A percentile compares a stretch with the other conserved stretches of the same genome.
These are phyloP conservation scores for Drosophila seguyi DNA, from an alignment of 1,140 invertebrate species.

Conservation along the genomic window DNA sequence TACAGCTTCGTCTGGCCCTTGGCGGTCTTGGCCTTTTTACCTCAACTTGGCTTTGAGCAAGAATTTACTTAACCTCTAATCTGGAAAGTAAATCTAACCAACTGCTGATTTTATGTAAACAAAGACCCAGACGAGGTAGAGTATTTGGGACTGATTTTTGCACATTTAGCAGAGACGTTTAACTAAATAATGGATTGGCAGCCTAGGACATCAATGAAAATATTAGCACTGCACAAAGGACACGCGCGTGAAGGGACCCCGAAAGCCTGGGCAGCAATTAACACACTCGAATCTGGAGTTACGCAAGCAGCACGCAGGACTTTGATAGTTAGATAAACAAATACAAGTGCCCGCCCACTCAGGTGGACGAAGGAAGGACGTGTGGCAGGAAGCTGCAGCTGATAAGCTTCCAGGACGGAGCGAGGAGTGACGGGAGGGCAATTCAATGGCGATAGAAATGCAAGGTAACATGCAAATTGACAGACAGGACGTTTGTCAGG, in stretches of 20 bases:
- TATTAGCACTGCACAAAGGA: constrained; percentile 46
- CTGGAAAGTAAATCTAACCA: constrained; percentile 23
- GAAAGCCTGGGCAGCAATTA: constrained; percentile 40
- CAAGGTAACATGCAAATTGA: constrained; percentile 63
- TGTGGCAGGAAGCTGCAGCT: constrained; percentile 47
- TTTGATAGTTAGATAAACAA: constrained; percentile 65
- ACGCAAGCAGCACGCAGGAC: constrained; percentile 51
- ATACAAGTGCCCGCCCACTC: constrained; percentile 33
- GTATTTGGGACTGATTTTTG: constrained; percentile 22
- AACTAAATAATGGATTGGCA: constrained; percentile 38
- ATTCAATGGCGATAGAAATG: constrained; percentile 50
- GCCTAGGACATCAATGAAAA: constrained; percentile 33
- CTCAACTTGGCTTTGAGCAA: constrained; percentile 5
- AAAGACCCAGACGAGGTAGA: background rate
- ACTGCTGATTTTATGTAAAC: constrained; percentile 23
- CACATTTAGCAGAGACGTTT: constrained; percentile 39
- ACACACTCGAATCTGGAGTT: constrained; percentile 58
- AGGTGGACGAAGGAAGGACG: constrained; percentile 33
- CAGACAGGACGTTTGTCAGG: constrained; percentile 61
- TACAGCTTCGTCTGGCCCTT: background rate
- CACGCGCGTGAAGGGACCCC: background rate
- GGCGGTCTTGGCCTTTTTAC: constrained; percentile 4
- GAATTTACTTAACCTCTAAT: constrained; percentile 27
- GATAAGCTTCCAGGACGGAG: constrained; percentile 25
- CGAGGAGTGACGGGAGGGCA: background rate